Base-by-base conservation (phyloP, 2,797 vertebrate species). In the Phylloscopus collybita region DNA sequence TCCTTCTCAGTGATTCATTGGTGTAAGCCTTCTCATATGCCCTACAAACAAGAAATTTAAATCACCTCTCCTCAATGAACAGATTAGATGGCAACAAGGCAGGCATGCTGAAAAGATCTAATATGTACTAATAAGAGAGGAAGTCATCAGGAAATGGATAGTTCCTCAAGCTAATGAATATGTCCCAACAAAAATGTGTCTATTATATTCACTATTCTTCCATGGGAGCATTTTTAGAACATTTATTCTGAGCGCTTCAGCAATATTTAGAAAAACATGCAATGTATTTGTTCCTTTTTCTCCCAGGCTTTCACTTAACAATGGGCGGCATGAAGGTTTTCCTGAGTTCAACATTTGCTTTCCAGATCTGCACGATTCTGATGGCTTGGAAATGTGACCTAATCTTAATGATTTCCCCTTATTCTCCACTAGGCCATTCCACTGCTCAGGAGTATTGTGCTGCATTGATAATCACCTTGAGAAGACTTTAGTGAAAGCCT, bases 281-380 rank as follows among this genome's bases (percentile, higher is more conserved):
- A 50, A 85, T 71, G 83, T 71, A 86, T 85, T 95, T 64, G 60
- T 70, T 86, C 88, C 16, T 86, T 96, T 88, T 95, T 90, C 66
- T 95, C 88, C 56, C 70, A 92, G 90, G 94, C 78, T 90, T 95
- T 84, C 51, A 15, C 50, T 82, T 94, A 95, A 97, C 95, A 96
- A 96, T 95, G 72, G 93, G 67, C 2, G 4, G 72, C 36, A 30
- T 47, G 49, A 73, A 85, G 62, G 66, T 73, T 96, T 96, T 96
- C 93, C 95, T 94, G 92, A 92, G 76, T 75, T 88, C 70, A 56
- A 91, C 75, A 92, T 94, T 92, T 94, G 78, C 71, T 94, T 96
- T 96, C 80, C 90, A 94, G 74, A 95, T 92, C 75, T 93, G 78
- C 4, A 5, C 10, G 15, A 70, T 80, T 66, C 66, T 51, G 91